A percentile compares a stretch with the other conserved stretches of the same genome.
phyloP scores from a whole-genome alignment of 2,888 invertebrate species.

The Cyrtodaria siliqua region DNA sequence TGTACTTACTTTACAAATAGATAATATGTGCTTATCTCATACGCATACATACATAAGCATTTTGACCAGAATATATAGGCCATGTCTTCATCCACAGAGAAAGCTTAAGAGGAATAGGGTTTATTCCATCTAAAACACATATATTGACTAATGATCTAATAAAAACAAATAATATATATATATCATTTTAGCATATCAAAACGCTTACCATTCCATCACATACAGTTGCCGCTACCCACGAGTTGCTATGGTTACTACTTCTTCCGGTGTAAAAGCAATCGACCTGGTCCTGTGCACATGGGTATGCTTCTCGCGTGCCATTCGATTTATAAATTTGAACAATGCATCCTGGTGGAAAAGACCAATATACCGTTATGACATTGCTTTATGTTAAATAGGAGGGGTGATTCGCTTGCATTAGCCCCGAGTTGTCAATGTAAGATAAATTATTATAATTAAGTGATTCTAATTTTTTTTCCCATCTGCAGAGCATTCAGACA shows the following conservation, averaged over 20 bases:
- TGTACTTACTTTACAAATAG: too few species aligned
- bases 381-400: too few species aligned
- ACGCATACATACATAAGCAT: too few species aligned
- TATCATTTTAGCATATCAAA: neutral
- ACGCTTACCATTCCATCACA: conserved; percentile 74
- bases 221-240: conserved; percentile 70
- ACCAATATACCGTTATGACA: too few species aligned
- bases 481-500: too few species aligned
- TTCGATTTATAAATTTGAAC: conserved; percentile 48
- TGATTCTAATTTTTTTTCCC: too few species aligned
- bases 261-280: conserved; percentile 74
- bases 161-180: neutral
- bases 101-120: neutral
- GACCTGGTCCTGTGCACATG: conserved; percentile 51
- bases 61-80: neutral
- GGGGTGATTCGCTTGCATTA: too few species aligned
- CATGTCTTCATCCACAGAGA: neutral
- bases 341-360: conserved; percentile 68
- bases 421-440: too few species aligned
- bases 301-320: conserved; percentile 48
- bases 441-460: too few species aligned
- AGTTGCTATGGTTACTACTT: conserved; percentile 60
- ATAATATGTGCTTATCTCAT: too few species aligned
- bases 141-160: neutral
- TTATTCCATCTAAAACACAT: too few species aligned